These are phyloP conservation scores for Heliothis virescens DNA, from an alignment of 1,140 invertebrate species.

Conservation along the genomic window DNA sequence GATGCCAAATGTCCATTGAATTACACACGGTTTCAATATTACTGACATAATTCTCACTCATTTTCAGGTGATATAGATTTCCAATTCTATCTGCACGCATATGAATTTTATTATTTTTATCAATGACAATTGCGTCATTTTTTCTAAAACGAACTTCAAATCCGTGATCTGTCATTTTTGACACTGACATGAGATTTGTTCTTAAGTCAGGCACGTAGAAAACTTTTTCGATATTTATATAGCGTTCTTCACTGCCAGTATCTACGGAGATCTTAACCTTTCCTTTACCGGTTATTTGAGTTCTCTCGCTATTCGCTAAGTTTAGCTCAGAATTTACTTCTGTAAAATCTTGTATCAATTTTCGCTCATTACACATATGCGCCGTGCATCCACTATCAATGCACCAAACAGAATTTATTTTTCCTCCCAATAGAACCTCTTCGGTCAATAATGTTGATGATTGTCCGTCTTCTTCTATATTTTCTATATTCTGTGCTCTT, in stretches of 20 bases:
- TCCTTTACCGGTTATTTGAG: too few species aligned
- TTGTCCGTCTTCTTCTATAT: slow-evolving; percentile 36
- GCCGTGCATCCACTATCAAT: too few species aligned
- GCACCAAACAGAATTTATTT: too few species aligned
- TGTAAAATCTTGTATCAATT: too few species aligned
- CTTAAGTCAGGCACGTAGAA: slow-evolving; percentile 38
- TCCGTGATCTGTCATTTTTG: slow-evolving; percentile 53
- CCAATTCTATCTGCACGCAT: slow-evolving; percentile 51
- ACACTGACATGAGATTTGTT: slow-evolving; percentile 52
- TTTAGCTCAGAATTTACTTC: too few species aligned
- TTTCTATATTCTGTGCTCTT: slow-evolving; percentile 49
- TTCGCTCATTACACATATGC: too few species aligned
- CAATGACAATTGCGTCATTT: slow-evolving; percentile 50
- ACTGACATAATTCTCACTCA: slow-evolving; percentile 42
- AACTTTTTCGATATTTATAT: slow-evolving; percentile 11
- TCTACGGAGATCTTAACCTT: slow-evolving; percentile 47
- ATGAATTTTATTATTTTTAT: slow-evolving; percentile 39
- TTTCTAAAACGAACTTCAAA: slow-evolving; percentile 53
- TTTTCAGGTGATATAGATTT: slow-evolving; percentile 51
- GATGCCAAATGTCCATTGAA: slow-evolving; percentile 52
- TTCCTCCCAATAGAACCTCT: too few species aligned
- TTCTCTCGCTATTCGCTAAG: too few species aligned
- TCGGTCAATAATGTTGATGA: too few species aligned
- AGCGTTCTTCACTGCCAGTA: slow-evolving; percentile 52
- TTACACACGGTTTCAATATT: slow-evolving; percentile 52